Conservation (phyloP, 2,797 vertebrate genomes). For the Trematocara caparti region DNA sequence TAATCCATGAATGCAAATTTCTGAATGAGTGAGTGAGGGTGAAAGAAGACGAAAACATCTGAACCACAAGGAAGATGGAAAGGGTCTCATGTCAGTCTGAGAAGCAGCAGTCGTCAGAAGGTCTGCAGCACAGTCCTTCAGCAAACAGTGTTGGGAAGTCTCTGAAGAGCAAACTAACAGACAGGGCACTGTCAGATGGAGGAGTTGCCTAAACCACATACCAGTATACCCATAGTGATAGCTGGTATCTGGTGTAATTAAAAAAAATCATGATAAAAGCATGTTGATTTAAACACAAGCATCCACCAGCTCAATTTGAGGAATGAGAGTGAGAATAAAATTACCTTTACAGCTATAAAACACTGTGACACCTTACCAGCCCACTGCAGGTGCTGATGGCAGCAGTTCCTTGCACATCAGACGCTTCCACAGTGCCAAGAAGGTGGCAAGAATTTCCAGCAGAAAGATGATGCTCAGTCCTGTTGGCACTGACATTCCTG, state of each 20-base stretch:
- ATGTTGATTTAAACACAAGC: neutral
- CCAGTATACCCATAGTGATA: conserved; percentile 1
- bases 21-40: neutral
- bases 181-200: conserved; percentile 45
- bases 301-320: neutral
- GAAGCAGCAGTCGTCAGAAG: conserved; percentile 26
- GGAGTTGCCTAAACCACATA: conserved; percentile 23
- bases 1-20: neutral
- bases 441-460: conserved; percentile 82
- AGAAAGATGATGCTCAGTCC: conserved; percentile 38
- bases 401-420: conserved; percentile 68
- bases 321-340: neutral
- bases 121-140: conserved; percentile 41
- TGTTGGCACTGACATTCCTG: conserved; percentile 73
- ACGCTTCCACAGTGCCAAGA: conserved; percentile 76
- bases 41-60: conserved; percentile 1
- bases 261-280: neutral
- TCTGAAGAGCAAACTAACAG: conserved; percentile 58
- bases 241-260: neutral
- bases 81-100: conserved; percentile 25
- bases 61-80: conserved; percentile 6
- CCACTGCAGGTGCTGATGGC: conserved; percentile 89
- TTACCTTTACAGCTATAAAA: neutral
- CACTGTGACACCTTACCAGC: conserved; percentile 81
- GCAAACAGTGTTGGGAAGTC: conserved; percentile 66